Percentiles rank a stretch among this genome's conserved stretches.
Evolutionary conservation across 2,113 vertebrate species (phyloP).

Genomic region (Elephantulus edwardii): DNA sequence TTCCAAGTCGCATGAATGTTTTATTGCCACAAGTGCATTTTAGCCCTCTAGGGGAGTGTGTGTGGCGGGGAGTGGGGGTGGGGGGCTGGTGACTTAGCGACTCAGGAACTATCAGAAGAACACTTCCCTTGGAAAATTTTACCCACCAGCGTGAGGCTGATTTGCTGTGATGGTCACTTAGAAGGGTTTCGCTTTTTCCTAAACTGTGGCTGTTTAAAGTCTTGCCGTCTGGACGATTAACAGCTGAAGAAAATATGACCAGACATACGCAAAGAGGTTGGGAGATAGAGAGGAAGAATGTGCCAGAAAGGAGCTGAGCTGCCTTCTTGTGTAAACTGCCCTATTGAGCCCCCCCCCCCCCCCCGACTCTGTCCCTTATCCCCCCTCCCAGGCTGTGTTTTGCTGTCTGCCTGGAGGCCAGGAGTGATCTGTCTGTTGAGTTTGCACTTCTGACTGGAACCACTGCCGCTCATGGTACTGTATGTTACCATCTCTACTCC

Average conservation of each 20-base stretch:
- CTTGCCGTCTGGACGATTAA: slow-evolving; percentile 90
- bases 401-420: slow-evolving; percentile 83
- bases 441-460: slow-evolving; percentile 88
- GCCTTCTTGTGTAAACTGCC: slow-evolving; percentile 82
- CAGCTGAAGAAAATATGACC: slow-evolving; percentile 93
- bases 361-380: slow-evolving; percentile 46
- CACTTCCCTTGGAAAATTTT: slow-evolving; percentile 89
- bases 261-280: slow-evolving; percentile 86
- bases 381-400: slow-evolving; percentile 64
- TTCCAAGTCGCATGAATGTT: slow-evolving; percentile 93
- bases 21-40: slow-evolving; percentile 90
- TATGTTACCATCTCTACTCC: slow-evolving; percentile 96
- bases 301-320: slow-evolving; percentile 80
- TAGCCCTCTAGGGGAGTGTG: slow-evolving; percentile 86
- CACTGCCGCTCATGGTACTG: slow-evolving; percentile 94
- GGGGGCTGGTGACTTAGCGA: slow-evolving; percentile 78
- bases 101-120: slow-evolving; percentile 86
- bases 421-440: slow-evolving; percentile 88
- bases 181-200: slow-evolving; percentile 91
- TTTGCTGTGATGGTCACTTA: slow-evolving; percentile 92
- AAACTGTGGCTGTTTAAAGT: slow-evolving; percentile 90
- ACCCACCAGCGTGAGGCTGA: slow-evolving; percentile 88
- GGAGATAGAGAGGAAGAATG: slow-evolving; percentile 87
- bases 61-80: slow-evolving; percentile 78
- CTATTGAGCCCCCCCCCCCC: slow-evolving; percentile 57